These are phyloP conservation scores for Sciaenops ocellatus DNA, from an alignment of 2,797 vertebrate species.

Conservation along the genomic window DNA sequence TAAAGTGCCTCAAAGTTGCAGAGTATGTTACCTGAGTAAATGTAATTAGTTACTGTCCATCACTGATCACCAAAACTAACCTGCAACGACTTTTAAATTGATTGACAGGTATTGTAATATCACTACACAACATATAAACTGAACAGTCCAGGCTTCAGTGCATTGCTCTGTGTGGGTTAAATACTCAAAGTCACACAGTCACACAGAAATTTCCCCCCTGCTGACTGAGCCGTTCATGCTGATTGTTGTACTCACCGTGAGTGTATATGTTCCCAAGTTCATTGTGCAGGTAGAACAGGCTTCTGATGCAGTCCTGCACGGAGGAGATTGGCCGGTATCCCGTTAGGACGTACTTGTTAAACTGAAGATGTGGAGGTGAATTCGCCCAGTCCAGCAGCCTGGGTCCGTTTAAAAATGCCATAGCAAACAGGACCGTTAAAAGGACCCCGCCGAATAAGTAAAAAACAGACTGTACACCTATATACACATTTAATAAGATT, in stretches of 20 bases:
- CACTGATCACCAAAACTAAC: too few species aligned
- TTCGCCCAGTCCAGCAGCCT: constrained; percentile 93
- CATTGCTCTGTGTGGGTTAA: not conserved
- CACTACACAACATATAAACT: too few species aligned
- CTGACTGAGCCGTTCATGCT: constrained; percentile 16
- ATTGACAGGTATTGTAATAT: not conserved
- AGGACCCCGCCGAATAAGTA: constrained; percentile 80
- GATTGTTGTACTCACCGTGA: constrained; percentile 88
- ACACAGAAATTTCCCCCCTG: constrained; percentile 16
- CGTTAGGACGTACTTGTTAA: constrained; percentile 94
- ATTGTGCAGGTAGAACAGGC: constrained; percentile 96
- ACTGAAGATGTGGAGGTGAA: constrained; percentile 93
- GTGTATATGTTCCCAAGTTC: constrained; percentile 97
- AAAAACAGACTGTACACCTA: constrained; percentile 79
- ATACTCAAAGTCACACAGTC: constrained; percentile 33
- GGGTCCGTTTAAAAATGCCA: constrained; percentile 92
- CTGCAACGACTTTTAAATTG: not conserved
- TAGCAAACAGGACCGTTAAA: constrained; percentile 80
- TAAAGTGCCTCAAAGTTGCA: too few species aligned
- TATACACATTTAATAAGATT: constrained; percentile 79
- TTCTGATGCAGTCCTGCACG: constrained; percentile 91
- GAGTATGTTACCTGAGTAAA: not conserved
- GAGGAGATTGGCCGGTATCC: constrained; percentile 93
- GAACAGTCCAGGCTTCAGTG: not conserved
- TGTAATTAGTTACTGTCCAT: too few species aligned